Percentiles rank a stretch among this genome's conserved stretches.
phyloP scores from a whole-genome alignment of 1,140 invertebrate genomes.

The Bombus vancouverensis region DNA sequence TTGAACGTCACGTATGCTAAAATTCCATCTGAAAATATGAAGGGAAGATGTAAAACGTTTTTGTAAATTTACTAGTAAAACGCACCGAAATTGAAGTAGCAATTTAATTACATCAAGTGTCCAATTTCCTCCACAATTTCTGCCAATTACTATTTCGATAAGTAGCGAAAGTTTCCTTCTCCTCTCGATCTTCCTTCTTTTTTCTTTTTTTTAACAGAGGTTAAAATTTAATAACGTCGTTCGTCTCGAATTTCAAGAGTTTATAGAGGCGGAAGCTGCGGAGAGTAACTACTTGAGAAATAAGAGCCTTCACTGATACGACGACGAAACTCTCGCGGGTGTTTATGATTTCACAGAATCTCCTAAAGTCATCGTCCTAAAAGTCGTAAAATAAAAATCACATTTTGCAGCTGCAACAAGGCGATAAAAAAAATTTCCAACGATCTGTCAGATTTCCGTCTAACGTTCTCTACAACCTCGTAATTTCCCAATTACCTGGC shows the following conservation, averaged over 20 bases:
- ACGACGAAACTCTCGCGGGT: neutral
- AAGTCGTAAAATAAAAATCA: constrained; percentile 6
- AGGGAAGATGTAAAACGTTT: too few species aligned
- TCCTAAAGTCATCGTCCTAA: neutral
- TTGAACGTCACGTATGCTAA: too few species aligned
- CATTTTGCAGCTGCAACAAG: neutral
- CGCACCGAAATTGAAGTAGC: too few species aligned
- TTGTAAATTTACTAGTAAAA: too few species aligned
- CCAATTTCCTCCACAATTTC: too few species aligned
- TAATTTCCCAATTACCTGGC: too few species aligned
- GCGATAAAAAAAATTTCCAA: neutral
- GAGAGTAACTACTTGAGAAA: neutral
- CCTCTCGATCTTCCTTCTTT: neutral
- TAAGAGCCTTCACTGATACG: neutral
- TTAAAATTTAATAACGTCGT: neutral
- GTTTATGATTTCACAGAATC: neutral
- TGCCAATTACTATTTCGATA: too few species aligned
- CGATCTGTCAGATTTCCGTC: too few species aligned
- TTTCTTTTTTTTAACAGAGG: neutral
- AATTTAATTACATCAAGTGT: too few species aligned
- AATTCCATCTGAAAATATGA: too few species aligned
- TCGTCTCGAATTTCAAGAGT: neutral
- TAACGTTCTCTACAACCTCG: too few species aligned
- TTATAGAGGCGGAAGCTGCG: neutral
- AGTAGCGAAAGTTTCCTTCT: too few species aligned